Percentiles rank a stretch among this genome's conserved stretches.
These are phyloP conservation scores for Prinia subflava DNA, from an alignment of 2,113 vertebrate species.

Conservation along the genomic window DNA sequence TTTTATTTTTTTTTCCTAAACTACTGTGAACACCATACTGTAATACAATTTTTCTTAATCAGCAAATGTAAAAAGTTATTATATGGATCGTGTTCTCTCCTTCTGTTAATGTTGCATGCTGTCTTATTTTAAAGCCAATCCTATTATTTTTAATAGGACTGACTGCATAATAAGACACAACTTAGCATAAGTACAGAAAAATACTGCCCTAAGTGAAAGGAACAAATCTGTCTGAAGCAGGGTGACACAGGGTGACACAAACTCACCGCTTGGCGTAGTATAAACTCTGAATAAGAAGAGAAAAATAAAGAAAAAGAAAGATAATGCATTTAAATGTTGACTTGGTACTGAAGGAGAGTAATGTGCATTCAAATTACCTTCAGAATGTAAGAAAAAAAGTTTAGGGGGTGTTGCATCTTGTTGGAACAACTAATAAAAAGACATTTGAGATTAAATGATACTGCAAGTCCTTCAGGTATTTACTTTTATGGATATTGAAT, in stretches of 20 bases:
- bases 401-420: accelerated
- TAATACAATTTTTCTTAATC: neutral
- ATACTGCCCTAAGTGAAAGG: neutral
- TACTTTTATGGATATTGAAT: neutral
- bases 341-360: neutral
- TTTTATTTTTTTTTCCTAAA: neutral
- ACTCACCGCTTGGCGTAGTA: neutral
- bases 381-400: neutral
- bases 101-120: neutral
- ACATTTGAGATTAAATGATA: neutral
- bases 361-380: neutral
- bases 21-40: accelerated
- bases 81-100: neutral
- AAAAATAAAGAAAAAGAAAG: neutral
- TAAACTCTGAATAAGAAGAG: neutral
- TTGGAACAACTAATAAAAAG: neutral
- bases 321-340: neutral
- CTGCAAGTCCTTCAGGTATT: accelerated
- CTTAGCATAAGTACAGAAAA: neutral
- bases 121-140: neutral
- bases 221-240: neutral
- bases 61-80: neutral
- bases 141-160: neutral
- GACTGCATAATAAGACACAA: neutral
- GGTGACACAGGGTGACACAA: neutral